Evolutionary conservation across 2,888 invertebrate species (phyloP).

Genomic region (Pheosia tremula): DNA sequence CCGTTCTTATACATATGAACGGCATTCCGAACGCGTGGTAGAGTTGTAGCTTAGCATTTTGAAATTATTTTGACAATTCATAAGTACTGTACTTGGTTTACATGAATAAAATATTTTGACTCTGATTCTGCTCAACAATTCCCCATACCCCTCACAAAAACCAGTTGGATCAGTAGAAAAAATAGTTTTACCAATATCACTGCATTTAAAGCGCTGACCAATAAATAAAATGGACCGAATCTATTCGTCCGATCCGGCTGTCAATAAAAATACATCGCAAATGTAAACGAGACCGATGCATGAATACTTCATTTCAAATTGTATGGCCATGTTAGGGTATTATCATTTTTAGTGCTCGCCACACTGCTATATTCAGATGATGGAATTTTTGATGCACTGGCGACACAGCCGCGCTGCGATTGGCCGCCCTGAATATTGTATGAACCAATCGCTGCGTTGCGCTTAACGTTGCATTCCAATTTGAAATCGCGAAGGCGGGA

Average conservation of each 20-base stretch:
- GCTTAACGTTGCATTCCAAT: constrained; percentile 83
- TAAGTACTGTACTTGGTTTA: too few species aligned
- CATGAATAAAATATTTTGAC: too few species aligned
- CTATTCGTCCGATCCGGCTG: constrained; percentile 60
- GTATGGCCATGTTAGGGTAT: constrained; percentile 82
- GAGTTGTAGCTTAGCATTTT: too few species aligned
- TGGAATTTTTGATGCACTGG: constrained; percentile 86
- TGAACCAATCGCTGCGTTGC: constrained; percentile 82
- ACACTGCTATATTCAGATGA: constrained; percentile 84
- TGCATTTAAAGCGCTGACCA: constrained; percentile 50
- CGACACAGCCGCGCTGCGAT: constrained; percentile 81
- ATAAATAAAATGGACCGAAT: constrained; percentile 75
- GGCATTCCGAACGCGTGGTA: too few species aligned
- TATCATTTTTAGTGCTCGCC: constrained; percentile 85
- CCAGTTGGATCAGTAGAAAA: constrained; percentile 33
- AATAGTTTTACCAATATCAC: constrained; percentile 47
- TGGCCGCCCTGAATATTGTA: constrained; percentile 83
- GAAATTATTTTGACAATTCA: too few species aligned
- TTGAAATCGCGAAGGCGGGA: constrained; percentile 81
- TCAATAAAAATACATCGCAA: constrained; percentile 79
- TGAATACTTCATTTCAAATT: constrained; percentile 84
- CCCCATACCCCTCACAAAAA: constrained; percentile 26
- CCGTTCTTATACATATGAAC: too few species aligned
- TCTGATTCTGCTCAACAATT: constrained; percentile 15
- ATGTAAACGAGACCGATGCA: constrained; percentile 76